Evolutionary conservation across 2,888 invertebrate genomes (phyloP).

Genomic region (Eledona agricola): DNA sequence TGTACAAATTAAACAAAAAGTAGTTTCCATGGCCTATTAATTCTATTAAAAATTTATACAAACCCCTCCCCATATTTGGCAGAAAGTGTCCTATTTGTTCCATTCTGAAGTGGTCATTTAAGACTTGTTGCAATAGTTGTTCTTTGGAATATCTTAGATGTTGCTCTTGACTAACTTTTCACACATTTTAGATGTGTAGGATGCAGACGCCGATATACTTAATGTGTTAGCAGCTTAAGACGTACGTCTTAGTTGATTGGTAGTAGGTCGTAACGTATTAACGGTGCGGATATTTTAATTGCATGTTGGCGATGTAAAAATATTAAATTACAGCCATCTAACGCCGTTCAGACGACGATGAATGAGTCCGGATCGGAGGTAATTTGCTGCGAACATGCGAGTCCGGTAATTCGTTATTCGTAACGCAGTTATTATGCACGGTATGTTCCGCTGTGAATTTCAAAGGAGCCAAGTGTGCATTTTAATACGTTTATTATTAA

Average conservation of each 20-base stretch:
- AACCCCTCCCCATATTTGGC: too few relatives aligned
- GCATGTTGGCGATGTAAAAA: constrained; percentile 27
- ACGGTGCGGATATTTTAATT: constrained; percentile 32
- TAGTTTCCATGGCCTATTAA: too few relatives aligned
- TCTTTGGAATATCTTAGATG: too few relatives aligned
- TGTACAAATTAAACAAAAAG: too few relatives aligned
- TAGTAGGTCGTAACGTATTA: constrained; percentile 39
- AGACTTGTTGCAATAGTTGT: too few relatives aligned
- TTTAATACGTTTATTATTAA: constrained; percentile 20
- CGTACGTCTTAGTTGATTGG: constrained; percentile 34
- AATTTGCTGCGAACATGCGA: constrained; percentile 29
- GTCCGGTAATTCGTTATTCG: constrained; percentile 21
- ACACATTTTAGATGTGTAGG: too few relatives aligned
- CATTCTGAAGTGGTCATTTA: too few relatives aligned
- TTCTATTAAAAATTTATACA: too few relatives aligned
- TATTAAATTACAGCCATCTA: constrained; percentile 32
- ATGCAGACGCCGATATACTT: too few relatives aligned
- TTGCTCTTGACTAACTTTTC: too few relatives aligned
- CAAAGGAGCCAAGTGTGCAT: constrained; percentile 11
- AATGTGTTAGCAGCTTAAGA: constrained; percentile 18
- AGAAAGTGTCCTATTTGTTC: too few relatives aligned
- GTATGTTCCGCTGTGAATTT: constrained; percentile 13
- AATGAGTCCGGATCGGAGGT: constrained; percentile 26
- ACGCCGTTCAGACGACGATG: constrained; percentile 30
- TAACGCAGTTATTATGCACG: constrained; percentile 22